Evolutionary conservation across 2,888 invertebrate species (phyloP), one percentile per base, ranked within the genome.

Genomic region (Nowickia ferox): DNA sequence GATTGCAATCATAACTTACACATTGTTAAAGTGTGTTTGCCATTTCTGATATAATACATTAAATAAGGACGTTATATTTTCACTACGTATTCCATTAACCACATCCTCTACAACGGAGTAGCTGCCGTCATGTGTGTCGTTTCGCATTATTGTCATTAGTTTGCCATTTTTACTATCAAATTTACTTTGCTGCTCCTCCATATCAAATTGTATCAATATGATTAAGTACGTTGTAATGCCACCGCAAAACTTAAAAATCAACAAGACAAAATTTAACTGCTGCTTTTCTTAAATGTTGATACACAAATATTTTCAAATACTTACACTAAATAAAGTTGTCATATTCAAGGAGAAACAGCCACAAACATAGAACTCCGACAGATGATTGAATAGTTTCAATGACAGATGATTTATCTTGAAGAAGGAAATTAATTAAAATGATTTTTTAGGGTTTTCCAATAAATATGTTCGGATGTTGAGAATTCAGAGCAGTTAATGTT

Each of bases 211-310:
- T 80, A 93, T 93, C 53, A 93, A 89, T 22, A 93, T 93, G 55
- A 93, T 93, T 0, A 93, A 88, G 68, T 93, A 93, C 68, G 92
- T 93, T 9, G 93, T 93, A 59, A 93, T 93, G 30, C 92, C 93
- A n/a, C 93, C 93, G 40, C 90, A 89, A 38, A 92, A 90, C 91
- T 91, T 53, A 4, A 78, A 72, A 71, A 66, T 48, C 71, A 3
- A 61, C 48, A 42, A 59, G 9, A 61, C 15, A 53, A 42, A 9
- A 30, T 6, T 17, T 5, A 19, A 40, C 4, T 2, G 6, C 10
- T 19, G 13, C 10, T 17, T 15, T 6, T 40, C 1, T 38, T n/a
- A 59, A 59, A 59, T 59, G 17, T 4, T 0, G 22, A 22, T 55
- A 10, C 3, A 1, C 42, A 17, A 22, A 17, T 6, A 75, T 42